These are phyloP conservation scores for Ciconia stormi DNA, from an alignment of 2,113 vertebrate genomes.

Conservation along the genomic window DNA sequence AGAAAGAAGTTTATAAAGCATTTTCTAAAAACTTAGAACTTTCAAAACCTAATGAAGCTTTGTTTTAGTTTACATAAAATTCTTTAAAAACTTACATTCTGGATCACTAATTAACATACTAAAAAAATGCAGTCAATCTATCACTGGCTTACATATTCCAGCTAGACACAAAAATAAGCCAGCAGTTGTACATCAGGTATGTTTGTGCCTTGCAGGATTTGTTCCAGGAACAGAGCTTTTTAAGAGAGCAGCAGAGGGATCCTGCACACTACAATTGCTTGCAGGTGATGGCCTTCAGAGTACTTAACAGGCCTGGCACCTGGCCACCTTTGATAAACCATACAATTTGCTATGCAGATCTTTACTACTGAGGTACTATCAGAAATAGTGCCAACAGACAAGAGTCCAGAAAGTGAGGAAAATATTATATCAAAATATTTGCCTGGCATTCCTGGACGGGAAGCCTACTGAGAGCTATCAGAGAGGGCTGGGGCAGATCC, in stretches of 20 bases:
- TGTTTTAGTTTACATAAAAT: neutral
- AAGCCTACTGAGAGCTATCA: neutral
- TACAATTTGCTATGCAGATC: neutral
- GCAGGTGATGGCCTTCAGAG: neutral
- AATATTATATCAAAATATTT: neutral
- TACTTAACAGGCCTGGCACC: neutral
- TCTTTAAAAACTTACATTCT: neutral
- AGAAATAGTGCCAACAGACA: neutral
- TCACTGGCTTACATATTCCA: neutral
- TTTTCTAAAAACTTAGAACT: neutral
- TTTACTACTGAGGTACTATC: neutral
- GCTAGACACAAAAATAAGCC: neutral
- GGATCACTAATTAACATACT: neutral
- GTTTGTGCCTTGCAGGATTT: neutral
- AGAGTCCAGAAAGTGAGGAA: neutral
- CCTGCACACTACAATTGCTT: neutral
- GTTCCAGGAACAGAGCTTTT: neutral
- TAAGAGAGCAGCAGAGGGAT: neutral
- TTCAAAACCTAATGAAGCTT: neutral
- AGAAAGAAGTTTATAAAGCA: neutral
- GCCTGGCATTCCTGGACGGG: neutral
- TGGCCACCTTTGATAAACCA: neutral
- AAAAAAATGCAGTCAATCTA: fast-evolving
- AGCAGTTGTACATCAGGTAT: neutral
- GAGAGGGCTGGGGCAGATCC: neutral